These are phyloP conservation scores for Tupaia chinensis DNA, from an alignment of 2,113 vertebrate species.

Conservation along the genomic window DNA sequence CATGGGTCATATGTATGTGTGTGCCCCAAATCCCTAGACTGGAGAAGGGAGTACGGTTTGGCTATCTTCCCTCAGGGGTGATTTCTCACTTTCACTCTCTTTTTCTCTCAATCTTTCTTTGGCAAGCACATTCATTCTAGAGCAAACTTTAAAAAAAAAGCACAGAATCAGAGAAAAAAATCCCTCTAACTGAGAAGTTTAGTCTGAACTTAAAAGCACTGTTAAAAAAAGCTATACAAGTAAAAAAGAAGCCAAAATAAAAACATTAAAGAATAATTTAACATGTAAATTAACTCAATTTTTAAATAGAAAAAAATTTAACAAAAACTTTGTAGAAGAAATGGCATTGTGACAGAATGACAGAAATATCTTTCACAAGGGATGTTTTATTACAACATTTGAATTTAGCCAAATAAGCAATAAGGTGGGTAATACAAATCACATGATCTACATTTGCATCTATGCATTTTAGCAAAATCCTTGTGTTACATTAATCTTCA, in stretches of 20 bases:
- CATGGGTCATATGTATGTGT: too few species aligned
- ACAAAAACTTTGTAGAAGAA: constrained; percentile 43
- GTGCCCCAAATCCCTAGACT: too few species aligned
- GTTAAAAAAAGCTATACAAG: neutral
- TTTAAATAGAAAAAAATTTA: constrained; percentile 44
- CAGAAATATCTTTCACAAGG: constrained; percentile 9
- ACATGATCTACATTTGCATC: constrained; percentile 19
- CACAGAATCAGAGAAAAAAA: neutral
- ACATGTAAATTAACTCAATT: constrained; percentile 44
- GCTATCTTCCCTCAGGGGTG: too few species aligned
- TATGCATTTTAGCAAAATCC: constrained; percentile 60
- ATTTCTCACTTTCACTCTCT: too few species aligned
- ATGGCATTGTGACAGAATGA: neutral
- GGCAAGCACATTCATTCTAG: too few species aligned
- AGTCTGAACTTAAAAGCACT: constrained; percentile 39
- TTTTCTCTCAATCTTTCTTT: too few species aligned
- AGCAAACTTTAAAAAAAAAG: neutral
- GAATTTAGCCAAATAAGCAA: constrained; percentile 66
- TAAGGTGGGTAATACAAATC: neutral
- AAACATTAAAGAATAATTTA: constrained; percentile 5
- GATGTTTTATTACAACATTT: neutral
- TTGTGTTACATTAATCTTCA: constrained; percentile 62
- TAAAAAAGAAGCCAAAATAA: constrained; percentile 28
- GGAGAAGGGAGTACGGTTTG: too few species aligned
- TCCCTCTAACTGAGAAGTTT: neutral